Evolutionary conservation across 2,888 invertebrate genomes (phyloP).

Genomic region (Cistogaster globosa): DNA sequence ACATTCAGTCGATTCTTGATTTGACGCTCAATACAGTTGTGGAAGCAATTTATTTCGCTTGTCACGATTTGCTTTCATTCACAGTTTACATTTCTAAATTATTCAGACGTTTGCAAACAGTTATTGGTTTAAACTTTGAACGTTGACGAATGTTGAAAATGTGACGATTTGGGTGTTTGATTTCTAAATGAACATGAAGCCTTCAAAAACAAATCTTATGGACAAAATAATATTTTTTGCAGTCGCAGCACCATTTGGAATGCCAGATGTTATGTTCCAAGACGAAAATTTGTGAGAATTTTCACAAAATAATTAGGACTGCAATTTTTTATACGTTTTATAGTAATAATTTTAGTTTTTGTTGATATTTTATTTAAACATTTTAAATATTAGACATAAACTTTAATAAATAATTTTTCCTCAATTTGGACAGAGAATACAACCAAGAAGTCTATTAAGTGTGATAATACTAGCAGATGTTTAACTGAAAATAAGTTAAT

Average conservation of each 20-base stretch:
- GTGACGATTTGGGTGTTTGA: not conserved
- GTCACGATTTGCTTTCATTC: conserved; percentile 33
- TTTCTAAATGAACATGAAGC: conserved; percentile 7
- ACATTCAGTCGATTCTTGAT: not conserved
- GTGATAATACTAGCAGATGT: too few species aligned
- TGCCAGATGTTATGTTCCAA: not conserved
- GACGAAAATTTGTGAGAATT: too few species aligned
- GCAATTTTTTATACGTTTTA: too few species aligned
- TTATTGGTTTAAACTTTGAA: conserved; percentile 31
- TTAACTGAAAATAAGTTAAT: too few species aligned
- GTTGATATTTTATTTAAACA: too few species aligned
- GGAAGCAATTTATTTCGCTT: conserved; percentile 27
- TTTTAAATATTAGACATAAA: too few species aligned
- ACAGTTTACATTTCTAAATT: not conserved
- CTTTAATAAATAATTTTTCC: too few species aligned
- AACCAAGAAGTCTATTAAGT: too few species aligned
- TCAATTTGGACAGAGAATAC: too few species aligned
- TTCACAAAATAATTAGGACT: too few species aligned
- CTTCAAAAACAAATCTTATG: not conserved
- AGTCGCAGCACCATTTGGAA: not conserved
- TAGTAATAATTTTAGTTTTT: too few species aligned
- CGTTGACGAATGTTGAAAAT: conserved; percentile 1
- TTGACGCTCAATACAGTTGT: not conserved
- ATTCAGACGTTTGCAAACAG: conserved; percentile 23
- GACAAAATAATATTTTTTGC: not conserved